Conservation (phyloP, 2,888 invertebrate species). For the Erebia aethiops region DNA sequence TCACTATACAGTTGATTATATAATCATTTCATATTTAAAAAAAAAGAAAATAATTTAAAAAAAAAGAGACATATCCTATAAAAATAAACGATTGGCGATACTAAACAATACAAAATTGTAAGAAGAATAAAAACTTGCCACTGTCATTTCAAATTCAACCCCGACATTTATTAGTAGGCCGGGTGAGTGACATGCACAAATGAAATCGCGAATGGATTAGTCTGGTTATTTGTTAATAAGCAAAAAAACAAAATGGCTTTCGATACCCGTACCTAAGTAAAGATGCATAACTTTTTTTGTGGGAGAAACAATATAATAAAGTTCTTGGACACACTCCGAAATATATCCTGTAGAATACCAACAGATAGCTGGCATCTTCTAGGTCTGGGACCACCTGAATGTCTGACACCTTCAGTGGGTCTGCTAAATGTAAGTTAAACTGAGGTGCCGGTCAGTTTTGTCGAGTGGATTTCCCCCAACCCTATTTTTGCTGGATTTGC, state of each 20-base stretch:
- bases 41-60: neutral
- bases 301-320: too few relatives aligned
- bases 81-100: neutral
- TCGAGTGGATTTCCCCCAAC: too few relatives aligned
- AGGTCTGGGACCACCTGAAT: too few relatives aligned
- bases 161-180: neutral
- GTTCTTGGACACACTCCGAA: too few relatives aligned
- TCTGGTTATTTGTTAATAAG: slow-evolving; percentile 3
- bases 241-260: neutral
- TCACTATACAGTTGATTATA: neutral
- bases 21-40: neutral
- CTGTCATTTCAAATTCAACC: neutral
- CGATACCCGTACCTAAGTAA: neutral
- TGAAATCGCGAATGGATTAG: neutral
- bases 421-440: too few relatives aligned
- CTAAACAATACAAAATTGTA: neutral
- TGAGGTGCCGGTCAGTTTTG: too few relatives aligned
- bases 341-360: too few relatives aligned
- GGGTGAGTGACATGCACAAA: slow-evolving; percentile 4
- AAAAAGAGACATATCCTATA: neutral
- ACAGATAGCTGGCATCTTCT: too few relatives aligned
- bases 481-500: too few relatives aligned
- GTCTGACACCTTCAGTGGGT: too few relatives aligned
- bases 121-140: neutral
- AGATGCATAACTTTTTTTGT: too few relatives aligned